Evolutionary conservation across 1,140 invertebrate genomes (phyloP).

Genomic region (Parasteatoda tepidariorum): DNA sequence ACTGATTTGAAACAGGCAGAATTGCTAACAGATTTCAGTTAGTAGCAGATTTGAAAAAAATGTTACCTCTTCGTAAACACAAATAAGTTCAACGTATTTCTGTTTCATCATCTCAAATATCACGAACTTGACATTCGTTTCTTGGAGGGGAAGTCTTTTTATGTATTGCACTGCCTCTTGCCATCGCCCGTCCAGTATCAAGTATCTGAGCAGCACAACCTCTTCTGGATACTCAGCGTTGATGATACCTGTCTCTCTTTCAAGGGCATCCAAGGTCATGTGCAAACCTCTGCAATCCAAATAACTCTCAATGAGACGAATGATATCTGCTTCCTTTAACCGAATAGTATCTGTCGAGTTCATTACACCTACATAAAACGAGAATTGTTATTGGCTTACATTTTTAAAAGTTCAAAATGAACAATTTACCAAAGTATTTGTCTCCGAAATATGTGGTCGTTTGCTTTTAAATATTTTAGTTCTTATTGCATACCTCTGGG

Average conservation of each 20-base stretch:
- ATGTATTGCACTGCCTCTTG: not conserved
- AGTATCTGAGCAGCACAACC: not conserved
- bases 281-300: conserved; percentile 8
- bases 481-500: too few species aligned
- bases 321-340: conserved; percentile 10
- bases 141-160: not conserved
- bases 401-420: too few species aligned
- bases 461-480: too few species aligned
- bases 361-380: too few species aligned
- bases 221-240: not conserved
- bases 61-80: conserved; percentile 37
- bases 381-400: too few species aligned
- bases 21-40: too few species aligned
- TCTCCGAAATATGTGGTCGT: too few species aligned
- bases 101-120: conserved; percentile 26
- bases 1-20: too few species aligned
- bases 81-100: conserved; percentile 4
- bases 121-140: not conserved
- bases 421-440: too few species aligned
- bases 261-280: conserved; percentile 1
- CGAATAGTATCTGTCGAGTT: not conserved
- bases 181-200: conserved; percentile 15
- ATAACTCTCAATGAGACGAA: conserved; percentile 2
- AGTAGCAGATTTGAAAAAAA: too few species aligned
- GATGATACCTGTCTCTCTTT: conserved; percentile 12